Base-by-base conservation (phyloP, 1,140 invertebrate genomes). In the Sarcophaga peregrina region DNA sequence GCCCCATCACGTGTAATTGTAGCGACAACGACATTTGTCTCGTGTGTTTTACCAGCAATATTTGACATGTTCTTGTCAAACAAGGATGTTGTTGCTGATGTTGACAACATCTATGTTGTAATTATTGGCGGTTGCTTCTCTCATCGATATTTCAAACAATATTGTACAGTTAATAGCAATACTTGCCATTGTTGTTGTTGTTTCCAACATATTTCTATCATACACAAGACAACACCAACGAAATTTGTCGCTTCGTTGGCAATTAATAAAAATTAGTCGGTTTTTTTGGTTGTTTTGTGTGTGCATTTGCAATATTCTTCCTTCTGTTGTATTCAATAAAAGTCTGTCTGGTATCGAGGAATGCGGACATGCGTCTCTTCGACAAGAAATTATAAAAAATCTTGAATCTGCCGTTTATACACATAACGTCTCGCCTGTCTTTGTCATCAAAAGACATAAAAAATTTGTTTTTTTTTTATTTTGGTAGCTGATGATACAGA, bases 51-150 rank as follows among this genome's bases (percentile, higher is more conserved):
- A 78, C 48, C 75, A 78, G 75, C 47, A 52, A 25, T 78, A 50
- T 50, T 78, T 78, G 75, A 78, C 75, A 78, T 78, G 75, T 78
- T 25, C 47, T 78, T 78, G 75, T 78, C 75, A 78, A 52, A 52
- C 52, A 78, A 78, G 47, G 47, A 78, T 78, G 75, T 78, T 78
- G 75, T 78, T 47, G 47, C 6, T n/a, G 7, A 7, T 13, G 54
- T 68, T n/a, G 25, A 37, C 25, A 37, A 37, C 25, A 37, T 37
- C 25, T 37, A 37, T 37, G 25, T 37, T 37, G 25, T 37, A 37
- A 37, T 37, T 37, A 37, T 37, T 37, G 73, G 25, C 20, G 25
- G 17, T 10, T 78, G 47, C 47, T 78, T 47, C 17, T 50, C 47
- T 52, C 50, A n/a, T 78, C 25, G 7, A 78, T 78, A 50, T 52